Base-by-base conservation (phyloP, 1,140 invertebrate species). In the Megalonaias nervosa region DNA sequence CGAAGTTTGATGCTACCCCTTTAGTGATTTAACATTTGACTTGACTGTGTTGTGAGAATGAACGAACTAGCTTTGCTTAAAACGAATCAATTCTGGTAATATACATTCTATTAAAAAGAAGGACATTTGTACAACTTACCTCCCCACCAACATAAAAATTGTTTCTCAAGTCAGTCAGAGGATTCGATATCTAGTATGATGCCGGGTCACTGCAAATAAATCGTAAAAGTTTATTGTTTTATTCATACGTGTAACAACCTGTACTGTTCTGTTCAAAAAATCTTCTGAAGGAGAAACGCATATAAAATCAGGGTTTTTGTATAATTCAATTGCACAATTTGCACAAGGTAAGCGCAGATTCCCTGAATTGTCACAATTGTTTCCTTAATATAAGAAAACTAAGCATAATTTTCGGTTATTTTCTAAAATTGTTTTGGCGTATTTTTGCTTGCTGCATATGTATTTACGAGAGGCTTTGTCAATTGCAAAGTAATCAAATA, bases 111-210 rank as follows among this genome's bases (percentile, higher is more conserved):
- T n/a, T 19, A 9, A 26, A 19, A 56, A 19, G 6, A 58, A 13
- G n/a, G 48, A 71, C 6, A 71, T 31, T 31, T 31, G 5, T 31
- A 19, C 12, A 12, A 4, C 64, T 74, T 71, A 21, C 74, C 23
- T 81, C 73, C 4, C 74, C 74, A 9, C 82, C 82, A 23, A 76
- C 79, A 3, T 74, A 79, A 0, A 83, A 79, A 71, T 83, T 83
- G 67, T 83, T 83, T n/a, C 61, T 55, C 2, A 79, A 55, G 62
- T 65, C 67, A n/a, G 58, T 73, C 19, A 76, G 61, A 16, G 82
- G 82, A 57, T 67, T 81, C 11, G 82, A 81, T 13, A 83, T 76
- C 79, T 75, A 81, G 67, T 77, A 83, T 1, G 74, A 61, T 0
- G 82, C 58, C 17, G 82, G 79, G 4, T 72, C 23, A 38, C 81